Percentiles rank a stretch among this genome's conserved stretches.
These are phyloP conservation scores for Potamarius usumacintae DNA, from an alignment of 2,113 vertebrate species.

Conservation along the genomic window DNA sequence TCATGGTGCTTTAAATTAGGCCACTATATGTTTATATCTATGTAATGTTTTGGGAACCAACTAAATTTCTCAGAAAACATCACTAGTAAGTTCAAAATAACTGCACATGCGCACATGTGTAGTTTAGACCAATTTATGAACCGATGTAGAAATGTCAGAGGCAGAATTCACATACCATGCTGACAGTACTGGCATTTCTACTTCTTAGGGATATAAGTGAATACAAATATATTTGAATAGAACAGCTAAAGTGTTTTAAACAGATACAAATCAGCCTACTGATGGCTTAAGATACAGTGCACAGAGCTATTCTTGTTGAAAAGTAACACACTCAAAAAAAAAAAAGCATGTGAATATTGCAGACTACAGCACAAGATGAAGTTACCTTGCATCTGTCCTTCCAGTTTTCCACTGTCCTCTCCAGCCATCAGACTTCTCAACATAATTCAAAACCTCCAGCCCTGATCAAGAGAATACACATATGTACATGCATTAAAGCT, in stretches of 20 bases:
- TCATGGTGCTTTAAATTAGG: neutral
- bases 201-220: neutral
- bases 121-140: neutral
- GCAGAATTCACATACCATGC: neutral
- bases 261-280: too few species aligned
- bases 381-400: constrained; percentile 87
- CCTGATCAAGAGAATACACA: constrained; percentile 65
- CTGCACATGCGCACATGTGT: neutral
- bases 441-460: constrained; percentile 91
- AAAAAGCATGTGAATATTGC: neutral
- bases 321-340: neutral
- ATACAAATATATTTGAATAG: neutral
- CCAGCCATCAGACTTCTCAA: constrained; percentile 90
- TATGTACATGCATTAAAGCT: constrained; percentile 37
- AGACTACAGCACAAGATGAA: neutral
- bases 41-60: neutral
- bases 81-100: neutral
- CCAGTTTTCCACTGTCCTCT: constrained; percentile 91
- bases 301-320: neutral
- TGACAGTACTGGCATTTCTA: neutral
- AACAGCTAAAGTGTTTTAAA: neutral
- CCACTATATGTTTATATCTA: neutral
- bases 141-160: neutral
- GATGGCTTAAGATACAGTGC: neutral
- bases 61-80: neutral